Evolutionary conservation across 2,888 invertebrate species (phyloP), one percentile per base, ranked within the genome.

Genomic region (Cyaniris semiargus): DNA sequence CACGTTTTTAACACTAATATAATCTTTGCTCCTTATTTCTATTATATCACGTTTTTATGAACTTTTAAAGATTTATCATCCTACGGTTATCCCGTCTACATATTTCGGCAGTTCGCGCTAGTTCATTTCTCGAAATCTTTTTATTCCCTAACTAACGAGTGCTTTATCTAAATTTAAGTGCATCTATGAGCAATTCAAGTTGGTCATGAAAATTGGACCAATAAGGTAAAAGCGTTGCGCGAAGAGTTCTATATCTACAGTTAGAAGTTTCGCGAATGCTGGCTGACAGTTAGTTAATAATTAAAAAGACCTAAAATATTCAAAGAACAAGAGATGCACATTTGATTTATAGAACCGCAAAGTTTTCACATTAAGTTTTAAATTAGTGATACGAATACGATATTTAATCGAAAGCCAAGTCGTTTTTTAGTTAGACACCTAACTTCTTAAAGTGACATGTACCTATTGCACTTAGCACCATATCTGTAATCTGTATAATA

Each of bases 131-230:
- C 66, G 78, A 78, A 79, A 78, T 83, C 80, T 76, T 81, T 81
- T 82, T 84, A 5, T 72, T 81, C 79, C 83, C 89, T 91, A 91
- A 88, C 89, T 91, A 91, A 84, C 83, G 83, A 82, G 91, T 91
- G 91, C 87, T 83, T 82, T 88, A 90, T 89, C 89, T 91, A 88
- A 82, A 82, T 83, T 85, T 85, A 86, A 84, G 91, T 92, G 92
- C 90, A 87, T 84, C 90, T 92, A 91, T 91, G 92, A 92, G 92
- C 91, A 89, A 86, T 87, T 85, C 87, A 86, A 84, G 83, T 88
- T 83, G 83, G 84, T 88, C 89, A 87, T 86, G 85, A 86, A 53
- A 84, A 85, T 85, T 89, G 87, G 90, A 91, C 90, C 92, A 85
- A 87, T 78, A 76, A 78, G 78, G 84, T 84, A 80, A 83, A 89